Base-by-base conservation (phyloP, 2,888 invertebrate species). In the Lottia gigantea region DNA sequence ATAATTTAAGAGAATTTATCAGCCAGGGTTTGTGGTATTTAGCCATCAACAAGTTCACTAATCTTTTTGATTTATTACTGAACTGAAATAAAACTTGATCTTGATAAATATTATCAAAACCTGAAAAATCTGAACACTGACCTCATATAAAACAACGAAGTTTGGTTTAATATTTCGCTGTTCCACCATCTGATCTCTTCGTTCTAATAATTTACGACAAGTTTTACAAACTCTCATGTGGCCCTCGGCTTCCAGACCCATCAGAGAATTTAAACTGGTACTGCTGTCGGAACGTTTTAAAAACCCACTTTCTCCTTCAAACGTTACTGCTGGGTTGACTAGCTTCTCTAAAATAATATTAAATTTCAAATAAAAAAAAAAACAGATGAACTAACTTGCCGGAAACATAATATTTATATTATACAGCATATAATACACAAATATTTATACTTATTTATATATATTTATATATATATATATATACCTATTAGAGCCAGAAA, bases 61-160 rank as follows among this genome's bases (percentile, higher is more conserved):
- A n/a, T n/a, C n/a, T n/a, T n/a, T n/a, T n/a, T n/a, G n/a, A n/a
- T n/a, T n/a, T n/a, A n/a, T n/a, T n/a, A n/a, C n/a, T n/a, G n/a
- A n/a, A n/a, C n/a, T n/a, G n/a, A n/a, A n/a, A n/a, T n/a, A n/a
- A n/a, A n/a, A n/a, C n/a, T n/a, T n/a, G n/a, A n/a, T n/a, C n/a
- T n/a, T n/a, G n/a, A n/a, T n/a, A n/a, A n/a, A n/a, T n/a, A n/a
- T n/a, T n/a, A n/a, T n/a, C n/a, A n/a, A n/a, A n/a, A n/a, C n/a
- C n/a, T n/a, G n/a, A n/a, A n/a, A n/a, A n/a, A n/a, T 31, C 31
- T 31, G 31, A 70, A 47, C 15, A 71, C 76, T 70, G 79, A 89
- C 89, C 71, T 94, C 93, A 88, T 98, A 98, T 46, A 95, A 92
- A 55, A 94, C 92, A 75, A 93, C 92, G 46, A 97, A 91, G 2